Conservation (phyloP, 2,797 vertebrate genomes). For the Enteromius viviparus region DNA sequence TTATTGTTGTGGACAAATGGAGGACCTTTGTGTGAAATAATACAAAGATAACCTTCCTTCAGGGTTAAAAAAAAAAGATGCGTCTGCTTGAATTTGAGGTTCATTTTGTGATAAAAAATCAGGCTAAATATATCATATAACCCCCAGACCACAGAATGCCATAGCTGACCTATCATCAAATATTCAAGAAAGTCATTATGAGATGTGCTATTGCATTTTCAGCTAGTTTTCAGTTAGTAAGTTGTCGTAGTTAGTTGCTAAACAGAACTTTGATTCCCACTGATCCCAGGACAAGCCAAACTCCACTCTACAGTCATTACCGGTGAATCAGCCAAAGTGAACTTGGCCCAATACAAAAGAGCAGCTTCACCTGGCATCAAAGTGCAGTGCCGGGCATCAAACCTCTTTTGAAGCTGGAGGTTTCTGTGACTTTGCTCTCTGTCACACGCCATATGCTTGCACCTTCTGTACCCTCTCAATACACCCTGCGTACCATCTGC, state of each 20-base stretch:
- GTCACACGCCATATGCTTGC: slow-evolving; percentile 60
- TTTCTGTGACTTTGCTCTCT: slow-evolving; percentile 51
- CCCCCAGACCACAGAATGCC: background rate
- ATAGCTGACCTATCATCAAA: background rate
- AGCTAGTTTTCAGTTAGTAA: background rate
- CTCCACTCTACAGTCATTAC: background rate
- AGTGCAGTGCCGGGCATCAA: background rate
- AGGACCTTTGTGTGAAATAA: background rate
- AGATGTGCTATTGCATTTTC: background rate
- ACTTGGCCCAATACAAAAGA: slow-evolving; percentile 19
- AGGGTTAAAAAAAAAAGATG: background rate
- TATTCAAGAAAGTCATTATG: background rate
- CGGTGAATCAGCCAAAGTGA: background rate
- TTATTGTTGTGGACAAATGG: background rate
- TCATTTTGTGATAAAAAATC: background rate
- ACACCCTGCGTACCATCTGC: slow-evolving; percentile 45
- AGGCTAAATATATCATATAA: background rate
- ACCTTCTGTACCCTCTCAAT: slow-evolving; percentile 55
- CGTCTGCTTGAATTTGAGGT: too few relatives aligned
- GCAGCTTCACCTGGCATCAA: slow-evolving; percentile 39
- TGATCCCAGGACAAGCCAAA: background rate
- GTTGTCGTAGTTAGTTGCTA: background rate
- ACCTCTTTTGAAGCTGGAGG: slow-evolving; percentile 35
- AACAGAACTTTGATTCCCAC: background rate
- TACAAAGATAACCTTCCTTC: background rate